Evolutionary conservation across 2,888 invertebrate species (phyloP), one percentile per base, ranked within the genome.

Genomic region (Imbricaverruca yamaguchii): DNA sequence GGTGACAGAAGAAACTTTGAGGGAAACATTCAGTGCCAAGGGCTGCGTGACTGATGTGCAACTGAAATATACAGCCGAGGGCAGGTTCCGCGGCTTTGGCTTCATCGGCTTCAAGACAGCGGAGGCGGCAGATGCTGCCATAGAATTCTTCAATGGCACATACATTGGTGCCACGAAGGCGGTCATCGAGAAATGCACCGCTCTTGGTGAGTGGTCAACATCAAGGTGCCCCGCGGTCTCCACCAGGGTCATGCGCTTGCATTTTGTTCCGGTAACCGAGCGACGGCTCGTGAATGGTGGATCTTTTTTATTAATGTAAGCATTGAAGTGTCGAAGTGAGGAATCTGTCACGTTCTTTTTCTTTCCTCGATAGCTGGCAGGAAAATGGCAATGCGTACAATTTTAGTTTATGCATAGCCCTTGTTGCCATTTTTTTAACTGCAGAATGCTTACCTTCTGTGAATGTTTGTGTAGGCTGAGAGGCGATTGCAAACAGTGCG

Each of bases 1-100:
- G 96, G 91, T 94, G 84, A 93, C 92, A 21, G 93, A 93, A 83
- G 91, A 93, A 0, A 92, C 92, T 86, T 87, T 98, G 21, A 91
- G 91, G 85, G 90, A 92, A 84, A 87, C 93, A 81, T 97, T 98
- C 87, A 90, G 92, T 80, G 87, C 91, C 85, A 93, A 93, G 86
- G 97, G 97, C 53, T 91, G 91, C 83, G 92, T 99, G 13, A 98
- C 98, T 12, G 98, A 99, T 89, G 91, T 97, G 12, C 94, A 96
- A 85, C 88, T 98, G 12, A 98, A 98, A 87, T 97, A 93, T 86
- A 74, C 74, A 18, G 91, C 92, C 85, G 93, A 95, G 89, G 97
- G 98, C 13, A 92, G 92, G 86, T 98, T 98, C 87, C 90, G 98
- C 82, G 92, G 93, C 85, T 98, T 98, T 88, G 96, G 93, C 9